These are phyloP conservation scores for Caerostris darwini DNA, from an alignment of 1,140 invertebrate species.

Conservation along the genomic window DNA sequence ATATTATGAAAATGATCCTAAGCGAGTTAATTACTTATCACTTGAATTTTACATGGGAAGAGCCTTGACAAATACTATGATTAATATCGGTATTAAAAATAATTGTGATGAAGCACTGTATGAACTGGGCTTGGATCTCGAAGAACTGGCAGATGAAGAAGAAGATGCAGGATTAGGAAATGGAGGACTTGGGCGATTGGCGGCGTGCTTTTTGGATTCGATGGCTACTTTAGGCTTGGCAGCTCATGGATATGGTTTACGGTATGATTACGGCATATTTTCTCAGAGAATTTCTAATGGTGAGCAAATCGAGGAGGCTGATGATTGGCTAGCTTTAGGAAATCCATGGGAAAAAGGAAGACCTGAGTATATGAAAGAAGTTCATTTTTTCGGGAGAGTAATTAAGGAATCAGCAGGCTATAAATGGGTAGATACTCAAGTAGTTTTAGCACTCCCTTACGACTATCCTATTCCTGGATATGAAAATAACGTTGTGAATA, in stretches of 20 bases:
- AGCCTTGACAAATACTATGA: conserved; percentile 98
- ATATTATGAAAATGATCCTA: conserved; percentile 98
- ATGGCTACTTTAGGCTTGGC: conserved; percentile 99
- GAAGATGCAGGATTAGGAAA: conserved; percentile 99
- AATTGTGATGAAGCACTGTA: conserved; percentile 80
- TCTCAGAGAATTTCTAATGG: conserved; percentile 97
- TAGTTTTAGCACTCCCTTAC: conserved; percentile 98
- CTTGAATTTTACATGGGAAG: conserved; percentile 99
- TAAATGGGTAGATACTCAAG: conserved; percentile 97
- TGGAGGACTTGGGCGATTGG: conserved; percentile 97
- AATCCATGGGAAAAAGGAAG: conserved; percentile 88
- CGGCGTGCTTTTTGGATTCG: conserved; percentile 99
- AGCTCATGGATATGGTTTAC: conserved; percentile 99
- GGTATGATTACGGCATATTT: conserved; percentile 99
- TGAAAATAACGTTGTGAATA: conserved; percentile 98
- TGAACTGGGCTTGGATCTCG: conserved; percentile 96
- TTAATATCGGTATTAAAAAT: conserved; percentile 98
- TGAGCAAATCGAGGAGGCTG: conserved; percentile 97
- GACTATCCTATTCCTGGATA: conserved; percentile 99
- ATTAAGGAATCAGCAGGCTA: conserved; percentile 90
- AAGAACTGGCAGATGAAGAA: conserved; percentile 98
- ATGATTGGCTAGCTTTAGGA: conserved; percentile 95
- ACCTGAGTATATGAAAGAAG: conserved; percentile 95
- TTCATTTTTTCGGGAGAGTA: conserved; percentile 98
- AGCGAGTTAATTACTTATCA: conserved; percentile 98